phyloP scores from a whole-genome alignment of 2,113 vertebrate species.

The Rhinichthys klamathensis region DNA sequence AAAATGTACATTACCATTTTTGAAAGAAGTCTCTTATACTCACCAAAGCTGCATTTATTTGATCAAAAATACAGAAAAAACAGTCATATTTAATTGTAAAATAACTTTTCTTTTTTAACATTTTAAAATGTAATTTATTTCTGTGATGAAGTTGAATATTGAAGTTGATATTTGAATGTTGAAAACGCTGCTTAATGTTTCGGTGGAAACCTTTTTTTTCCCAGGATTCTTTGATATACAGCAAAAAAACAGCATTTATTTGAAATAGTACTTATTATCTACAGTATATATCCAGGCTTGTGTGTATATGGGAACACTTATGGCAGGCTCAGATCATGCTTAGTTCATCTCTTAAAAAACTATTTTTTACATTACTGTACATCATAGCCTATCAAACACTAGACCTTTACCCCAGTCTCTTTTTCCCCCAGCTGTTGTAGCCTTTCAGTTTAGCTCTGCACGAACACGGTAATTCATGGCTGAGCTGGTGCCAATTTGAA shows the following conservation, averaged over 20 bases:
- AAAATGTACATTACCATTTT: neutral
- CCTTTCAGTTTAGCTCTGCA: constrained; percentile 27
- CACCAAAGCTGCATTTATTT: no score
- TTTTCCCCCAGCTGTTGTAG: constrained; percentile 41
- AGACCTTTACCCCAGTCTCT: constrained; percentile 4
- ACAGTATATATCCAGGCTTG: no score
- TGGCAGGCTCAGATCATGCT: neutral
- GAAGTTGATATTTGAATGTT: neutral
- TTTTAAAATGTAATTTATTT: no score
- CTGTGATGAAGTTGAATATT: no score
- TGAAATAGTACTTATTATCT: neutral
- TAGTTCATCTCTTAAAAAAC: neutral
- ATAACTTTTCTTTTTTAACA: no score
- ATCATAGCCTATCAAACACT: neutral
- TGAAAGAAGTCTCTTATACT: no score
- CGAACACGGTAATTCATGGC: constrained; percentile 17
- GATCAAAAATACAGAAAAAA: no score
- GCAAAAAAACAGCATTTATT: neutral
- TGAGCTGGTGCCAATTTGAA: constrained; percentile 53
- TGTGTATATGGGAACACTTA: no score
- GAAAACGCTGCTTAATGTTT: neutral
- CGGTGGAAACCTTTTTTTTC: neutral
- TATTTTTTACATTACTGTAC: neutral
- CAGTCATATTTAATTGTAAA: no score
- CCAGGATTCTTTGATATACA: neutral